Percentiles rank a stretch among this genome's conserved stretches.
phyloP scores from a whole-genome alignment of 2,797 vertebrate species.

The Basileuterus tristriatus region DNA sequence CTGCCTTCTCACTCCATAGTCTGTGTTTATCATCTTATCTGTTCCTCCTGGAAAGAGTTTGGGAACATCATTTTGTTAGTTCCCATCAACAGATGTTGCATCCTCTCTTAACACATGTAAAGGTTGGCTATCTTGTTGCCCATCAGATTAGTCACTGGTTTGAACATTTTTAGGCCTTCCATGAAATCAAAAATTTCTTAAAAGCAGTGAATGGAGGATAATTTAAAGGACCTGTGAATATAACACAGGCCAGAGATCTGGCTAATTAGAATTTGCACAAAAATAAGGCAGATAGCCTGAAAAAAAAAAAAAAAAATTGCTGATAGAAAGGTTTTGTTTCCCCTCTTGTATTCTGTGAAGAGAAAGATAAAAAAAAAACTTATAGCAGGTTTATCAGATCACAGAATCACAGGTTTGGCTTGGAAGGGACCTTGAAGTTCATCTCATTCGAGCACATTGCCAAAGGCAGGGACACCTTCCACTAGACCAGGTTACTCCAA shows the following conservation, averaged over 20 bases:
- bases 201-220: neutral
- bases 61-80: neutral
- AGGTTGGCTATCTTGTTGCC: neutral
- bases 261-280: neutral
- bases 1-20: neutral
- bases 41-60: neutral
- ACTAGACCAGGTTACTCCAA: fast-evolving
- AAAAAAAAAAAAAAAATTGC: neutral
- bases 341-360: fast-evolving
- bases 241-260: neutral
- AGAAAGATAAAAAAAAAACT: neutral
- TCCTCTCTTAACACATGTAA: fast-evolving
- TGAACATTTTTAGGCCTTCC: neutral
- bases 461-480: neutral
- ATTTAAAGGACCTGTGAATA: neutral
- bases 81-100: neutral
- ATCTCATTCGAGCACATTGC: neutral
- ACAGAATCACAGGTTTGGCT: neutral
- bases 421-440: neutral
- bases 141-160: neutral
- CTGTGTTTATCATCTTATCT: neutral
- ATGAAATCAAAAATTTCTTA: neutral
- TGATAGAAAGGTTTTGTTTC: neutral
- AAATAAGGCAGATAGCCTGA: neutral
- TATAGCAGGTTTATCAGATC: neutral